Base-by-base conservation (phyloP, 1,140 invertebrate genomes). In the Leguminivora glycinivorella region DNA sequence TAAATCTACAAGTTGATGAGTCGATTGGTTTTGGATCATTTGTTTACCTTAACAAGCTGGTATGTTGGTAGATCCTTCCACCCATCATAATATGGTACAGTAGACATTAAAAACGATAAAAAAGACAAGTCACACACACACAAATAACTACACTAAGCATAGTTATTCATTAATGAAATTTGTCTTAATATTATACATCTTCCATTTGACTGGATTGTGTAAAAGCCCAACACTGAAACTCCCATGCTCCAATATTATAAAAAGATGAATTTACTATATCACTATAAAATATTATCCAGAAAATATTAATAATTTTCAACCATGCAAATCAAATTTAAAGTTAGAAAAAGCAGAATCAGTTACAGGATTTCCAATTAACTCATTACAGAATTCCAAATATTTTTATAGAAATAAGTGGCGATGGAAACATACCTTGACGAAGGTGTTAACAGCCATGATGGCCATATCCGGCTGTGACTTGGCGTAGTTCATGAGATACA, bases 391-490 rank as follows among this genome's bases (percentile, higher is more conserved):
- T 29, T 63, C 25, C 58, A 63, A 63, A 17, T 47, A 22, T 5
- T 63, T 29, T 17, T 6, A n/a, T n/a, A 29, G 17, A 29, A 14
- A 7, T 25, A 63, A 63, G 26, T 63, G 25, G 14, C 4, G 6
- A 43, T 68, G 22, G 12, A 19, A 83, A 31, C 83, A 72, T 86
- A 98, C 98, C 95, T 99, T 99, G 60, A 99, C 99, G 94, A 99
- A 99, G 24, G 99, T 99, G 93, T 99, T 99, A 31, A 99, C 99
- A 40, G 99, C 99, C 98, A 99, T 99, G 70, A 99, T 99, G 67
- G 99, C 99, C 97, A 99, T 98, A 88, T 99, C 99, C 9, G 99
- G 99, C 91, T 99, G 99, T 78, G 98, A 99, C 91, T 99, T 99
- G 67, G 99, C 99, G 93, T 99, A 99, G 91, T 99, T 99, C 99